Percentiles rank a stretch among this genome's conserved stretches.
phyloP scores from a whole-genome alignment of 2,888 invertebrate species.

The Eucriotettix oculatus region DNA sequence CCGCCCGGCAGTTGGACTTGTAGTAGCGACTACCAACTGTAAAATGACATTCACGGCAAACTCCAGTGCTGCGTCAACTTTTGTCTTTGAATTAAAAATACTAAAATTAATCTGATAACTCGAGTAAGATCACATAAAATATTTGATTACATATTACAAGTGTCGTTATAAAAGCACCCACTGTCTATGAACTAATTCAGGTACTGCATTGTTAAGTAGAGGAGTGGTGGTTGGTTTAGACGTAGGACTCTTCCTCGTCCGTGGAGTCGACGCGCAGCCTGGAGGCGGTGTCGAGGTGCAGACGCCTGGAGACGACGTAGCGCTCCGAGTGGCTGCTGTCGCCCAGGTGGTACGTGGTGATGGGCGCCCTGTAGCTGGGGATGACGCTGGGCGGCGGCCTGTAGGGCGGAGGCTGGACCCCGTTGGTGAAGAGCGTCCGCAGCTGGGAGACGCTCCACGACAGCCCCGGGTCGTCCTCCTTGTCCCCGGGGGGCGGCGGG shows the following conservation, averaged over 20 bases:
- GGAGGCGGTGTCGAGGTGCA: constrained; percentile 1
- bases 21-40: no score
- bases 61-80: no score
- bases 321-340: constrained; percentile 18
- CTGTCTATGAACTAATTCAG: not conserved
- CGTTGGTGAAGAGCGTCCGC: constrained; percentile 17
- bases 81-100: no score
- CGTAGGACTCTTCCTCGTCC: constrained; percentile 23
- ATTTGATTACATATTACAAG: no score
- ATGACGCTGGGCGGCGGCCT: constrained; percentile 18
- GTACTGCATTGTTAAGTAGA: not conserved
- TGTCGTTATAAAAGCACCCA: not conserved
- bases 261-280: constrained; percentile 10
- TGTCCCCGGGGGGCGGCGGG: constrained; percentile 13
- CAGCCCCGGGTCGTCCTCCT: constrained; percentile 15
- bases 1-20: no score
- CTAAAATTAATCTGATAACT: no score
- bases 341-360: constrained; percentile 21
- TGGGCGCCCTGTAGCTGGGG: constrained; percentile 19
- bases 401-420: constrained; percentile 18
- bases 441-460: constrained; percentile 22
- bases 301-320: constrained; percentile 13
- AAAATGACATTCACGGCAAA: no score
- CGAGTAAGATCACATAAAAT: no score
- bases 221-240: constrained; percentile 11